phyloP scores from a whole-genome alignment of 1,140 invertebrate genomes.

The Psix sp. region DNA sequence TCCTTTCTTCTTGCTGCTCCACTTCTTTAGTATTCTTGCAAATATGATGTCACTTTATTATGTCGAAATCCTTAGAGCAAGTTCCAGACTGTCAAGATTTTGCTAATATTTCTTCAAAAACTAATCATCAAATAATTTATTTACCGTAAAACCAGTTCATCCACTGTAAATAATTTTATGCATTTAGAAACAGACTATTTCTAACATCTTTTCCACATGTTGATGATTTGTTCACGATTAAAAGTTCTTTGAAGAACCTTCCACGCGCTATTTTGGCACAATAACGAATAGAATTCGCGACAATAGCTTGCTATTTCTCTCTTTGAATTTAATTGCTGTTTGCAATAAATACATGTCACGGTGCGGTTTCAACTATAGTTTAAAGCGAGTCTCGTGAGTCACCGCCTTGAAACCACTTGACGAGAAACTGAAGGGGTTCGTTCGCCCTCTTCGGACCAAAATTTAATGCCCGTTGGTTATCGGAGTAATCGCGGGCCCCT shows the following conservation, averaged over 20 bases:
- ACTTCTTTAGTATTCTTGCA: constrained; percentile 31
- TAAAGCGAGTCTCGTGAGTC: constrained; percentile 67
- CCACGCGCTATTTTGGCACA: constrained; percentile 1
- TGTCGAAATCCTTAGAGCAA: constrained; percentile 25
- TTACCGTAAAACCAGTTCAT: too few relatives aligned
- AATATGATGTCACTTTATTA: constrained; percentile 50
- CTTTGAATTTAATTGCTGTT: constrained; percentile 46
- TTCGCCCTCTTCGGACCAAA: constrained; percentile 68
- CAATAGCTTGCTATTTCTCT: constrained; percentile 33
- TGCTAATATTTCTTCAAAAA: background rate
- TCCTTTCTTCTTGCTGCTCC: constrained; percentile 5
- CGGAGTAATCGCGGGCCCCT: constrained; percentile 71
- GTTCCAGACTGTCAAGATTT: background rate
- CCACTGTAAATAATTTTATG: too few relatives aligned
- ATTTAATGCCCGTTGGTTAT: constrained; percentile 76
- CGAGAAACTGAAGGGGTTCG: constrained; percentile 70
- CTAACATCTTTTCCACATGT: too few relatives aligned
- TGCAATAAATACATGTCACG: constrained; percentile 58
- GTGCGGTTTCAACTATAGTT: constrained; percentile 57
- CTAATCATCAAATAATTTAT: too few relatives aligned
- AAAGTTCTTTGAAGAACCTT: constrained; percentile 3
- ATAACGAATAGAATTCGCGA: constrained; percentile 5
- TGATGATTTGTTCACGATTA: too few relatives aligned
- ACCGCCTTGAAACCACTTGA: constrained; percentile 72
- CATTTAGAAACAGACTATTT: too few relatives aligned